A percentile compares a stretch with the other conserved stretches of the same genome.
Evolutionary conservation across 1,140 invertebrate species (phyloP).

Genomic region (Hycleus cichorii): DNA sequence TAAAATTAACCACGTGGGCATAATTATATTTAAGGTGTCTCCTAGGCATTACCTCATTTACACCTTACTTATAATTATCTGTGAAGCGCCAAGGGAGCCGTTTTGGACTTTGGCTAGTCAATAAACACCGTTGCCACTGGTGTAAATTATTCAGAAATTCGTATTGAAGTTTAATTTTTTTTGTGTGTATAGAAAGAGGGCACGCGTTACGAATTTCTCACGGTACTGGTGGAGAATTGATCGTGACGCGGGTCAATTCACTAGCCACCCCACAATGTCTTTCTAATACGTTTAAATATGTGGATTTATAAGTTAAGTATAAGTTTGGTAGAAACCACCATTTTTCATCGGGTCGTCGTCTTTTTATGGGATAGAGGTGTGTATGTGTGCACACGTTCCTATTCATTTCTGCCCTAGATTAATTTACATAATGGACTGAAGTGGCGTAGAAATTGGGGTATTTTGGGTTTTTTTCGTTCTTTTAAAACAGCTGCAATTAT

Average conservation of each 20-base stretch:
- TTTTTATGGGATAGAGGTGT: constrained; percentile 7
- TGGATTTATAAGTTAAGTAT: constrained; percentile 13
- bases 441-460: constrained; percentile 3
- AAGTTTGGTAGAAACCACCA: constrained; percentile 1
- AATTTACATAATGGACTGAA: constrained; percentile 9
- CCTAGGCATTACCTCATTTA: constrained; percentile 14
- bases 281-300: constrained; percentile 1
- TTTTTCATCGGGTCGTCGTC: neutral
- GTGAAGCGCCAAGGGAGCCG: constrained; percentile 6
- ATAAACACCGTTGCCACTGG: neutral
- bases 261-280: constrained; percentile 5
- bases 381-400: neutral
- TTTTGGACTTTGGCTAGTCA: constrained; percentile 7
- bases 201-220: constrained; percentile 3
- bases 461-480: neutral
- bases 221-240: neutral
- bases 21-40: constrained; percentile 14
- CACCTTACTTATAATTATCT: constrained; percentile 18
- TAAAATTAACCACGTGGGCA: constrained; percentile 14
- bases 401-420: constrained; percentile 11
- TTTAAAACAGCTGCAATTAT: constrained; percentile 12
- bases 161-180: no score
- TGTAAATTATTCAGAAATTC: neutral
- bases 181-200: neutral
- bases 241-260: constrained; percentile 6